phyloP scores from a whole-genome alignment of 2,888 invertebrate species.

The Bedellia somnulentella region DNA sequence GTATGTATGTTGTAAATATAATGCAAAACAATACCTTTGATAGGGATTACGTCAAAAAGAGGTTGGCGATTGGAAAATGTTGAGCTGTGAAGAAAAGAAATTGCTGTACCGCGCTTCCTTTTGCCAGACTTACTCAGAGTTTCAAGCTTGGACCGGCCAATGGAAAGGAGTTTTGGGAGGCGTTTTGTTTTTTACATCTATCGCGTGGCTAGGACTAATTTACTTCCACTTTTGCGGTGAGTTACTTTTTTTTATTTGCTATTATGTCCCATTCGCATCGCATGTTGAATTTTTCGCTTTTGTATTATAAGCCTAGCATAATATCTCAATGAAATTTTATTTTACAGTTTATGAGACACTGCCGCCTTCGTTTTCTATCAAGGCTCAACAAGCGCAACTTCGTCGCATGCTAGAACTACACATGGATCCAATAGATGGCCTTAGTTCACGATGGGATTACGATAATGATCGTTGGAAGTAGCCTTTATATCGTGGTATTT shows the following conservation, averaged over 20 bases:
- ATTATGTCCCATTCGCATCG: too few species aligned
- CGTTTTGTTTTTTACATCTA: slow-evolving; percentile 45
- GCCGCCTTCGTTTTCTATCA: slow-evolving; percentile 68
- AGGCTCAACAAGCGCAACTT: slow-evolving; percentile 71
- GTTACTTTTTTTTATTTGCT: slow-evolving; percentile 10
- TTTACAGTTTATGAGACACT: slow-evolving; percentile 56
- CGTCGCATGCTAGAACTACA: slow-evolving; percentile 74
- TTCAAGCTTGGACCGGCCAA: slow-evolving; percentile 77
- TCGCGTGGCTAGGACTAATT: slow-evolving; percentile 60
- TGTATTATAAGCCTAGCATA: too few species aligned
- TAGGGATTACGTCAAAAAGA: slow-evolving; percentile 88
- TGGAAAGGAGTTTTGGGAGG: slow-evolving; percentile 76
- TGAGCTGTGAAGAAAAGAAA: slow-evolving; percentile 93
- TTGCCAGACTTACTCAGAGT: slow-evolving; percentile 90
- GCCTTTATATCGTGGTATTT: neutral
- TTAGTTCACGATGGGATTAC: slow-evolving; percentile 83
- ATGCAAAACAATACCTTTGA: too few species aligned
- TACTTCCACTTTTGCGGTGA: slow-evolving; percentile 64
- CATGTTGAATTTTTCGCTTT: too few species aligned
- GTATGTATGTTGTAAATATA: too few species aligned
- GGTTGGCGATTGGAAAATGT: slow-evolving; percentile 89
- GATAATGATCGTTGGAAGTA: slow-evolving; percentile 81
- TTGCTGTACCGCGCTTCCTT: slow-evolving; percentile 89
- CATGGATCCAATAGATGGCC: slow-evolving; percentile 77
- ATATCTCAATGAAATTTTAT: too few species aligned